Base-by-base conservation (phyloP, 2,888 invertebrate species). In the Erebia aethiops region DNA sequence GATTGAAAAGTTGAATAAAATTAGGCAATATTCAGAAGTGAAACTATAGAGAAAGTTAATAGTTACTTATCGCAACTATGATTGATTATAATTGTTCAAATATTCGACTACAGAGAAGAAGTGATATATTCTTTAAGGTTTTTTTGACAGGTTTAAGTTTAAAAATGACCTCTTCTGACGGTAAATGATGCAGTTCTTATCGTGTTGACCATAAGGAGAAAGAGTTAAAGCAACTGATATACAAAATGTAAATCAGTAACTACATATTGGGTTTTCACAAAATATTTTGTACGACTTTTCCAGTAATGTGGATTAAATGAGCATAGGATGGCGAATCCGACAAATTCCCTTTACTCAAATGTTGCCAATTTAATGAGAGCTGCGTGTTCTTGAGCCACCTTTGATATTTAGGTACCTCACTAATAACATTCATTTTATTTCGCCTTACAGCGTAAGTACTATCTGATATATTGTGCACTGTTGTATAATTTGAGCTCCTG, bases 11-110 rank as follows among this genome's bases (percentile, higher is more conserved):
- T 65, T 41, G 64, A 52, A 52, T 54, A 64, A 65, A 56, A 56
- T 65, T 65, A 56, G 54, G 65, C 65, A 65, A 65, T 18, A 56
- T 43, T n/a, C 41, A 41, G 43, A 65, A 16, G 65, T 65, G 65
- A 65, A 65, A 65, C 54, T 43, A 41, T 54, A 11, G 35, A 65
- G 65, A 65, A 65, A 65, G 65, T 54, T 54, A 65, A 41, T 54
- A 43, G 18, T 46, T 57, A 57, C 21, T 43, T 49, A 49, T 62
- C 18, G 43, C 13, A 35, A 3, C n/a, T 43, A 43, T 65, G 65
- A 65, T 65, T 65, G 65, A 65, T 56, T 65, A 56, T 65, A 41
- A 13, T 14, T 46, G 5, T 43, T 56, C 4, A 18, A 56, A 64
- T 13, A 54, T 65, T 52, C 21, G 62, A 49, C 49, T 46, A 21